These are phyloP conservation scores for Mohoua ochrocephala DNA, from an alignment of 2,113 vertebrate species.

Conservation along the genomic window DNA sequence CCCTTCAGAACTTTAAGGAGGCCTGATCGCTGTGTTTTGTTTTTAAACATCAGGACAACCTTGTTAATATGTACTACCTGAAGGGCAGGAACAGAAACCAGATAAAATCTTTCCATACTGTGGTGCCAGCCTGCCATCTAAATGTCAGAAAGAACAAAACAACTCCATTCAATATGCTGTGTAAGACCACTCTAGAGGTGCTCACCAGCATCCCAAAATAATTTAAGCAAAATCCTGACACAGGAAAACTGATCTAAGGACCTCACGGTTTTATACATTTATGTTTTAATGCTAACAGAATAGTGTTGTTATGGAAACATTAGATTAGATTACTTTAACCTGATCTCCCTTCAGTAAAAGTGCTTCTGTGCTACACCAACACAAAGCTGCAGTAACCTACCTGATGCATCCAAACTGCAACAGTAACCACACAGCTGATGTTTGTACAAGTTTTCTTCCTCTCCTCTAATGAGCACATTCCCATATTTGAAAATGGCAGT, in stretches of 20 bases:
- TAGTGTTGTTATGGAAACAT: background rate
- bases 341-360: background rate
- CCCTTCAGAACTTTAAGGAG: background rate
- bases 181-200: background rate
- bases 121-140: background rate
- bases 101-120: background rate
- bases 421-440: background rate
- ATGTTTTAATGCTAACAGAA: background rate
- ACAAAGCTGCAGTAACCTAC: background rate
- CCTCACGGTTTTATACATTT: background rate
- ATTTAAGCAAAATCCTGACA: background rate
- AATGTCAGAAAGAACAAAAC: background rate
- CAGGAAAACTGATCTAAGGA: background rate
- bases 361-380: background rate
- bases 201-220: background rate
- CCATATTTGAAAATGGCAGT: background rate
- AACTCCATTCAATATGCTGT: background rate
- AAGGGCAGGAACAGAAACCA: background rate
- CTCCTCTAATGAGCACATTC: background rate
- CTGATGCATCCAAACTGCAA: background rate
- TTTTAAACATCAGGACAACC: background rate
- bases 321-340: background rate
- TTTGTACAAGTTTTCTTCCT: background rate
- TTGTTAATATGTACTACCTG: background rate
- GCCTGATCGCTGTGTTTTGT: background rate